Base-by-base conservation (phyloP, 2,113 vertebrate genomes). In the Merops nubicus region DNA sequence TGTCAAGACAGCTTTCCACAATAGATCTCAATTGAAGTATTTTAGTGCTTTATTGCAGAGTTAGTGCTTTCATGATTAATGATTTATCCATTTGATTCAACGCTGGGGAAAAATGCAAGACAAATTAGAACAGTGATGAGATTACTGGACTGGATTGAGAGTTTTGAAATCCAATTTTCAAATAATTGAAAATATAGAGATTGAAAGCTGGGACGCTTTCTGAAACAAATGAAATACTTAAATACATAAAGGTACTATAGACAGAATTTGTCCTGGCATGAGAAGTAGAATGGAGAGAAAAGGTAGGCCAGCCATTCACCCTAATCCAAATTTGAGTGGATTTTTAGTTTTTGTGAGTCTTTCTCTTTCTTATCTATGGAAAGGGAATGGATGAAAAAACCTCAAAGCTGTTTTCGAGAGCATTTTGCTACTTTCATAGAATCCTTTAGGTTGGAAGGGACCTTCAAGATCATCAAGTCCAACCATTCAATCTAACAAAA, bases 91-190 rank as follows among this genome's bases (percentile, higher is more conserved):
- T 79, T 87, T 82, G 34, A 21, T 92, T 91, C 51, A 72, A 0
- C 64, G 56, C 76, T 81, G 47, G 12, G 33, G 47, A 75, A 86
- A 86, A 81, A 87, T 64, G 69, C 31, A 86, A 82, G 69, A 69
- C 64, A 78, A 42, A 89, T 89, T 29, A 91, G 80, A 60, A 75
- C 28, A 75, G 19, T 40, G 89, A 93, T 94, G 73, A 75, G 60
- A 87, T 95, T 97, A 91, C 74, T 75, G 74, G 50, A 43, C 75
- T 84, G 59, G 26, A 74, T 34, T 89, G 36, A 75, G 95, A 89
- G 65, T 87, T 97, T 91, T 75, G 60, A 93, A 95, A 94, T 89
- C 20, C 29, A 75, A 21, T 97, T 95, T 93, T 74, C 42, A 87
- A 65, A 47, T 78, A 82, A 94, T 91, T 77, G 69, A 63, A 84